A percentile compares a stretch with the other conserved stretches of the same genome.
phyloP scores from a whole-genome alignment of 2,797 vertebrate genomes.

The Miopithecus talapoin region DNA sequence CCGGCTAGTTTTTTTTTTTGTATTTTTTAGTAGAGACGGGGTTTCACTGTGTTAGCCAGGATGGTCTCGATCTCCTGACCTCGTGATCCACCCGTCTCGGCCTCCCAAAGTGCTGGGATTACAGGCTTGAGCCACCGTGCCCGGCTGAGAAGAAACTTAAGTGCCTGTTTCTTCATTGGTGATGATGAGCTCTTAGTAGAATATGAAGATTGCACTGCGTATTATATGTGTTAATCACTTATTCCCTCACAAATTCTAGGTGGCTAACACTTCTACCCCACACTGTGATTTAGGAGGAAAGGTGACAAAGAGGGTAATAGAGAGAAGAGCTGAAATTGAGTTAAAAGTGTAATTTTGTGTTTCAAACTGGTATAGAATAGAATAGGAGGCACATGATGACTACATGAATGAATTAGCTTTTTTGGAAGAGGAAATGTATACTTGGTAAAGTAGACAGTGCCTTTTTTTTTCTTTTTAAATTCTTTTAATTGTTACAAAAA shows the following conservation, averaged over 20 bases:
- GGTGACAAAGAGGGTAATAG: background rate
- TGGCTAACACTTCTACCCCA: background rate
- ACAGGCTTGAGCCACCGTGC: too few species aligned
- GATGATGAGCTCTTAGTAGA: background rate
- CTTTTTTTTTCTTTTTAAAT: background rate
- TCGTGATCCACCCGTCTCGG: too few species aligned
- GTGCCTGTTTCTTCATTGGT: background rate
- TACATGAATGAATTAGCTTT: background rate
- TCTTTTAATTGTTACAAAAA: slow-evolving; percentile 13
- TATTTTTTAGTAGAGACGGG: too few species aligned
- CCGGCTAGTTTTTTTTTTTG: too few species aligned
- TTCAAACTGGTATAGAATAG: background rate
- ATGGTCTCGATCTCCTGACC: too few species aligned
- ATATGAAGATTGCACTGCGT: background rate
- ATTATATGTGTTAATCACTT: background rate
- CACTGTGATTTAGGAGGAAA: background rate
- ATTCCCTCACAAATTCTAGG: background rate
- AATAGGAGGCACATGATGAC: background rate
- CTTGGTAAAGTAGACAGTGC: background rate
- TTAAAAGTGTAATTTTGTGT: background rate
- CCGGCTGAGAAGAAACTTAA: background rate
- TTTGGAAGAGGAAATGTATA: background rate
- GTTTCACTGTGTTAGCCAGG: too few species aligned
- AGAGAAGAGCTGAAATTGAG: background rate
- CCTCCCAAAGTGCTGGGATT: too few species aligned